A percentile compares a stretch with the other conserved stretches of the same genome.
Conservation (phyloP, 1,140 invertebrate genomes). For the Pinna nobilis region DNA sequence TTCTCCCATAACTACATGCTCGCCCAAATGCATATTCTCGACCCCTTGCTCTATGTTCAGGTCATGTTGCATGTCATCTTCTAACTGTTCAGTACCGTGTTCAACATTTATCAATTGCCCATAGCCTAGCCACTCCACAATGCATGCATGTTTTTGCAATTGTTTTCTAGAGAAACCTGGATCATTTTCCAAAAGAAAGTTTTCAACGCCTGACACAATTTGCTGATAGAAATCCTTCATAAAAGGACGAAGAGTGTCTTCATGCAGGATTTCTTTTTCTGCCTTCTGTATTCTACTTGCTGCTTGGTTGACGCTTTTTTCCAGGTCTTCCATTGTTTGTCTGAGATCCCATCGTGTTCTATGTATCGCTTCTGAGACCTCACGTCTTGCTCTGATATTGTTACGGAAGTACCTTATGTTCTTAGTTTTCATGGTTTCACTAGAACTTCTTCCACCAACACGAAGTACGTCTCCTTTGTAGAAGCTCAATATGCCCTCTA, state of each 20-base stretch:
- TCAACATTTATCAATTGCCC: conserved; percentile 4
- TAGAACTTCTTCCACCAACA: conserved; percentile 84
- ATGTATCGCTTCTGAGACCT: conserved; percentile 21
- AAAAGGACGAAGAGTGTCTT: conserved; percentile 45
- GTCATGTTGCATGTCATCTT: conserved; percentile 15
- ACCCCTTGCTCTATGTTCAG: conserved; percentile 38
- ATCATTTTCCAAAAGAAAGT: background rate
- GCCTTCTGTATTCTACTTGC: conserved; percentile 48
- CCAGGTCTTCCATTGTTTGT: conserved; percentile 9
- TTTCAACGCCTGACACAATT: conserved; percentile 23
- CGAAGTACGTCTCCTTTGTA: conserved; percentile 77
- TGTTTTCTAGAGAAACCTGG: background rate
- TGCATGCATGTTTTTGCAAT: conserved; percentile 17
- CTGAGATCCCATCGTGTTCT: conserved; percentile 14
- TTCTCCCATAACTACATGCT: conserved; percentile 23
- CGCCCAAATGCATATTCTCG: conserved; percentile 17
- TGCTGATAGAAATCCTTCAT: conserved; percentile 42
- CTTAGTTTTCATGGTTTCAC: conserved; percentile 47
- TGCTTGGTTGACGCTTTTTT: conserved; percentile 35
- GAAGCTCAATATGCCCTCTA: conserved; percentile 79
- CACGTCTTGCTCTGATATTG: conserved; percentile 9
- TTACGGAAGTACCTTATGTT: conserved; percentile 39
- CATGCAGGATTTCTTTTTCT: conserved; percentile 50
- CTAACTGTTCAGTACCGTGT: background rate
- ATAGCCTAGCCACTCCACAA: conserved; percentile 47